A percentile compares a stretch with the other conserved stretches of the same genome.
Evolutionary conservation across 2,113 vertebrate genomes (phyloP).

Genomic region (Lepus europaeus): DNA sequence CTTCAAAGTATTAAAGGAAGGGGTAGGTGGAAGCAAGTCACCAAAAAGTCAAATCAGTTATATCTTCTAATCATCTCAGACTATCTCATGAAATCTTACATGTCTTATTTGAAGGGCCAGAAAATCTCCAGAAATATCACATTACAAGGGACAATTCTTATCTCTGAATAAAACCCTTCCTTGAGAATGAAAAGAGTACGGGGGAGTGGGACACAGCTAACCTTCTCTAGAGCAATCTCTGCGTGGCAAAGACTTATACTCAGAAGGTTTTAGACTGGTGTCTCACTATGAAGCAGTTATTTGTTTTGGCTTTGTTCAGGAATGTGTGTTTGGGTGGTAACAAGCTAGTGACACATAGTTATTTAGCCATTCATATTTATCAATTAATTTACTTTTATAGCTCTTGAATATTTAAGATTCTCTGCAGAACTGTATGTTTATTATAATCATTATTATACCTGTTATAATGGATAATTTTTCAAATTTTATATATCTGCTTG

Average conservation of each 20-base stretch:
- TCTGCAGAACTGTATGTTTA: conserved; percentile 38
- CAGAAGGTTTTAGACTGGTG: conserved; percentile 6
- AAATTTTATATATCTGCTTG: conserved; percentile 35
- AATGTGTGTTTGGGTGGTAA: not conserved
- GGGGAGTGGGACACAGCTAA: not conserved
- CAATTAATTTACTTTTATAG: not conserved
- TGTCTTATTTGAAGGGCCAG: conserved; percentile 22
- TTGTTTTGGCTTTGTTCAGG: conserved; percentile 35
- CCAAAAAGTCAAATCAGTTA: not conserved
- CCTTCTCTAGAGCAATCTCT: conserved; percentile 15
- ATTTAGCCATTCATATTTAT: conserved; percentile 49
- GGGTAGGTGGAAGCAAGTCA: not conserved
- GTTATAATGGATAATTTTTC: conserved; percentile 20
- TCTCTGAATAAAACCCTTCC: not conserved
- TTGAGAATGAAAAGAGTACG: not conserved
- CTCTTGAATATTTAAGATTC: conserved; percentile 37
- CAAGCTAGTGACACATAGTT: not conserved
- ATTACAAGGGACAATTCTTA: conserved; percentile 16
- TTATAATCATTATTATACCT: conserved; percentile 36
- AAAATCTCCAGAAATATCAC: not conserved
- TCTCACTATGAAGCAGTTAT: not conserved
- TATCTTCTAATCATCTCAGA: conserved; percentile 48
- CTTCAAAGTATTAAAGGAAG: conserved; percentile 53
- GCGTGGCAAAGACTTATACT: not conserved
- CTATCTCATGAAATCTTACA: conserved; percentile 52